Conservation (phyloP, 1,140 invertebrate genomes). For the Anagrus nilaparvatae region DNA sequence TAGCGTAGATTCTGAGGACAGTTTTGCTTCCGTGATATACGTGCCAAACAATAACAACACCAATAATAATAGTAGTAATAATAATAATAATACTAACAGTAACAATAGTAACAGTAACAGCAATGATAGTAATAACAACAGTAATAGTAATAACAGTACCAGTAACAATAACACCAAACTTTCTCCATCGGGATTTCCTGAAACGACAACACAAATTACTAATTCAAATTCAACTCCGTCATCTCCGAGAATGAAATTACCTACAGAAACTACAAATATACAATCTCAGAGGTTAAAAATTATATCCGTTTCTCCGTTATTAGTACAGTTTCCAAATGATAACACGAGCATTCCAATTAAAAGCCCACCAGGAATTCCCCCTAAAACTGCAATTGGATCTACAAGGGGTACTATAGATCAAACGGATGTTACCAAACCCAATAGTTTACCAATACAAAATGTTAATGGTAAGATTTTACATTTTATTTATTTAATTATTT, state of each 20-base stretch:
- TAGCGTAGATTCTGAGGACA: constrained; percentile 85
- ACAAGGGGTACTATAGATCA: too few species aligned
- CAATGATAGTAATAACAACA: constrained; percentile 48
- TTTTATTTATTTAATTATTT: too few species aligned
- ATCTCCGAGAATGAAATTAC: too few species aligned
- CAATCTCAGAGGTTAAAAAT: constrained; percentile 30
- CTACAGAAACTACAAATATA: too few species aligned
- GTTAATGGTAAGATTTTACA: too few species aligned
- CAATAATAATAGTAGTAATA: constrained; percentile 27
- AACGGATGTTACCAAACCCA: too few species aligned
- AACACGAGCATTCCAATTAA: constrained; percentile 33
- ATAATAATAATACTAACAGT: too few species aligned
- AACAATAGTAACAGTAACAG: constrained; percentile 48
- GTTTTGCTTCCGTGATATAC: constrained; percentile 83
- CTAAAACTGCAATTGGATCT: constrained; percentile 23
- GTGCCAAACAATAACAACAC: constrained; percentile 56
- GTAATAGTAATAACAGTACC: constrained; percentile 44
- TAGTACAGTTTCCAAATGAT: constrained; percentile 35
- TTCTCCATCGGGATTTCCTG: too few species aligned
- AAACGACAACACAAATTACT: too few species aligned
- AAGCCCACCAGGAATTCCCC: constrained; percentile 32
- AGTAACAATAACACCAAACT: constrained; percentile 35
- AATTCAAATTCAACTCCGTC: too few species aligned
- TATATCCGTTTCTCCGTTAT: constrained; percentile 32
- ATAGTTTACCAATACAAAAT: too few species aligned